Evolutionary conservation across 2,113 vertebrate genomes (phyloP).

Genomic region (Calidris pugnax): DNA sequence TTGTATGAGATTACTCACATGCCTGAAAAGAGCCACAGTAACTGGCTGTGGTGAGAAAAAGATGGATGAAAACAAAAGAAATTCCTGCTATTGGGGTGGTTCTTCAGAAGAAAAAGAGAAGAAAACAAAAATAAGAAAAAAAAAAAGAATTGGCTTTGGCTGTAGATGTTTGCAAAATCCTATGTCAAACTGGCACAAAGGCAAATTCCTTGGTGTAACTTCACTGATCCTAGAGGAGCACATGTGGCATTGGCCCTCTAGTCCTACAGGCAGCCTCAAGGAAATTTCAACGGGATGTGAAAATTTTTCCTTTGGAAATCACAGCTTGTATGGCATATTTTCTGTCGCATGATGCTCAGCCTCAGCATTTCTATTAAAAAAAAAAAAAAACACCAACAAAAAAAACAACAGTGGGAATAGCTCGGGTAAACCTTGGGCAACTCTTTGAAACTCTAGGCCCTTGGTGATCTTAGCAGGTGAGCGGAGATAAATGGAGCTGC

Average conservation of each 20-base stretch:
- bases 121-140: too few relatives aligned
- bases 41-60: neutral
- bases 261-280: neutral
- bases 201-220: neutral
- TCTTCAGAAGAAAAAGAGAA: neutral
- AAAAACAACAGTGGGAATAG: neutral
- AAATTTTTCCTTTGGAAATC: neutral
- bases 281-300: neutral
- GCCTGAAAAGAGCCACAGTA: neutral
- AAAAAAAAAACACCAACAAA: too few relatives aligned
- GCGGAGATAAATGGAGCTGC: conserved; percentile 41
- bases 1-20: neutral
- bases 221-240: neutral
- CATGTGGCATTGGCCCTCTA: neutral
- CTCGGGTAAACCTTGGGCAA: neutral
- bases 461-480: conserved; percentile 67
- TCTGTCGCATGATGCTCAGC: neutral
- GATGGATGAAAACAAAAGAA: neutral
- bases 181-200: neutral
- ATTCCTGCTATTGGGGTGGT: neutral
- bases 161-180: neutral
- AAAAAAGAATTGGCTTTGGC: neutral
- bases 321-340: neutral
- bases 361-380: neutral
- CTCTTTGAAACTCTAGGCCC: conserved; percentile 57